Evolutionary conservation across 1,140 invertebrate species (phyloP), one percentile per base, ranked within the genome.

Genomic region (Paramacrobiotus metropolitanus): DNA sequence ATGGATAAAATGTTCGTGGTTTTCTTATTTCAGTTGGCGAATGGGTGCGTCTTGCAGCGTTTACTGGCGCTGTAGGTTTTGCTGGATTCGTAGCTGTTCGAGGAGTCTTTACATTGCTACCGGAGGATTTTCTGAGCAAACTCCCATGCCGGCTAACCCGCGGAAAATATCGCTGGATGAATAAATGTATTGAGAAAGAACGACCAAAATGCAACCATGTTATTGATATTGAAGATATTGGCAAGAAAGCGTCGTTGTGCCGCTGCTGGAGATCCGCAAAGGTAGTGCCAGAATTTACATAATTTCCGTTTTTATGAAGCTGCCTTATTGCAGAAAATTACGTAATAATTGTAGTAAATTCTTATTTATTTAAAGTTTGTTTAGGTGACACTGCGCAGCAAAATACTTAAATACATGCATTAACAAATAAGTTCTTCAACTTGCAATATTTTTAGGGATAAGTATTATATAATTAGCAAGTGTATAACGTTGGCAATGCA

Each of bases 171-270:
- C 24, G 24, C 4, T 20, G 15, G 4, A 55, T 20, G 4, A 15
- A 15, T 28, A 24, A 55, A 15, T 55, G 9, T n/a, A n/a, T n/a
- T 24, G 15, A 55, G 48, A 55, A 55, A 24, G 15, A 55, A 15
- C 15, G 24, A 4, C 15, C 15, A 24, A 55, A 55, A 28, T 20
- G 15, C 9, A 55, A 15, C 15, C 15, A 55, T 24, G 28, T 20
- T 28, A 55, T 55, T 28, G 48, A 55, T 28, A 55, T 55, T 55
- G 48, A 55, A 24, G 48, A 55, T 55, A 55, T 55, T 24, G 48
- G 48, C 48, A 55, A 15, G 48, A 55, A 55, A 28, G 15, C 28
- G 15, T 55, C 48, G 24, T 9, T 55, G 15, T 55, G 48, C 24
- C 48, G 48, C 4, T 55, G 48, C 48, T 55, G 15, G 15, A 55